Base-by-base conservation (phyloP, 2,888 invertebrate genomes). In the Selenia dentaria region DNA sequence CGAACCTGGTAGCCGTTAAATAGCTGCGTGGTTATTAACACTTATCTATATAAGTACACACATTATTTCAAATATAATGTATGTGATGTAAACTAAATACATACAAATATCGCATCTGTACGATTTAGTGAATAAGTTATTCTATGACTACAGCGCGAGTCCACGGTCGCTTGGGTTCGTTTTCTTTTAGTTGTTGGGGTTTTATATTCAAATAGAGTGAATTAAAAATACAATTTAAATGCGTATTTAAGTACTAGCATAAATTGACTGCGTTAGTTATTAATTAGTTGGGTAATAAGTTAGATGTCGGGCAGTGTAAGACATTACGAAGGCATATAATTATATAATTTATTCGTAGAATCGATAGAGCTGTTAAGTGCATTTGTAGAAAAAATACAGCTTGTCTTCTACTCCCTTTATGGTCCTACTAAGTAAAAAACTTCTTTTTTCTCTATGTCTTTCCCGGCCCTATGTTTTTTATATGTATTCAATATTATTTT, bases 91-190 rank as follows among this genome's bases (percentile, higher is more conserved):
- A n/a, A n/a, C n/a, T n/a, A n/a, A n/a, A n/a, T n/a, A n/a, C n/a
- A n/a, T n/a, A n/a, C n/a, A n/a, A n/a, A n/a, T 10, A 44, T 40
- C 57, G 53, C 51, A 56, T 72, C 73, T 75, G 57, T 51, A 54
- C 58, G 57, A 55, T 62, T 50, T 22, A 6, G 8, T 40, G 48
- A 55, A n/a, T n/a, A 64, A 48, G 64, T 70, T 74, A 69, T 62
- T 79, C 77, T 75, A 64, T 73, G 76, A 51, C 57, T 33, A 52
- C 49, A 58, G 58, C 57, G 59, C 57, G 54, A 54, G 54, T 61
- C 58, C 63, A 67, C 63, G 70, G 65, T 64, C 56, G 60, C 63
- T 62, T 60, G 69, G 61, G 50, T 62, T 57, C 57, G 57, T 64
- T 66, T 65, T 65, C 64, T 68, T 64, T 66, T 58, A 58, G 62